Base-by-base conservation (phyloP, 2,888 invertebrate species). In the Neoascia interrupta region DNA sequence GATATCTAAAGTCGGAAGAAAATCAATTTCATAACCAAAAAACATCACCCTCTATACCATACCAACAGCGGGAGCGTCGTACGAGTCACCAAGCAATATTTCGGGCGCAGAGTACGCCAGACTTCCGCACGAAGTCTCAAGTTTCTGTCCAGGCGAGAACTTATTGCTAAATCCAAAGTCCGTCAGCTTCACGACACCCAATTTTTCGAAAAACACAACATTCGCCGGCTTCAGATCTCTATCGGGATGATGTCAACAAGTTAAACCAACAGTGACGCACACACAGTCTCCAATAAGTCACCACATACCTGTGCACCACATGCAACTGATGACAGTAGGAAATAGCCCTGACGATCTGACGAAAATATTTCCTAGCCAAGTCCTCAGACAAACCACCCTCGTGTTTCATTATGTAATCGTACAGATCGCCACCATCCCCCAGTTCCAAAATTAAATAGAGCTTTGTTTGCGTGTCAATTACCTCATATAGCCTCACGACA, bases 91-190 rank as follows among this genome's bases (percentile, higher is more conserved):
- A 60, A 99, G 91, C 72, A 99, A 91, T 86, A 99, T 99, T 90
- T 99, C 99, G 1, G 99, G 99, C 6, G 99, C 99, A 2, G 99
- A 99, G 90, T 99, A 99, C 15, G 99, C 99, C 83, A 99, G 90
- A 82, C 98, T 98, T 21, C 99, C 99, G 90, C 99, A 99, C 28
- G 97, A 98, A 16, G 99, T 99, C 89, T 97, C 97, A 86, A 99
- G 89, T 88, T 98, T 97, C 89, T 97, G 96, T 51, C 98, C 99
- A 16, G 98, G 98, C 86, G 94, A 96, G 89, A 96, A 96, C 89
- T 95, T 94, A 91, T 99, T 99, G 90, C 98, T 98, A 87, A 93
- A 94, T 82, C 98, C 99, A 90, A 99, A 99, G 90, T 99, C 99
- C 76, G 99, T 99, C 86, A 99, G 91, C 90, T 99, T 99, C 26